Conservation (phyloP, 2,113 vertebrate genomes). For the Paramisgurnus dabryanus region DNA sequence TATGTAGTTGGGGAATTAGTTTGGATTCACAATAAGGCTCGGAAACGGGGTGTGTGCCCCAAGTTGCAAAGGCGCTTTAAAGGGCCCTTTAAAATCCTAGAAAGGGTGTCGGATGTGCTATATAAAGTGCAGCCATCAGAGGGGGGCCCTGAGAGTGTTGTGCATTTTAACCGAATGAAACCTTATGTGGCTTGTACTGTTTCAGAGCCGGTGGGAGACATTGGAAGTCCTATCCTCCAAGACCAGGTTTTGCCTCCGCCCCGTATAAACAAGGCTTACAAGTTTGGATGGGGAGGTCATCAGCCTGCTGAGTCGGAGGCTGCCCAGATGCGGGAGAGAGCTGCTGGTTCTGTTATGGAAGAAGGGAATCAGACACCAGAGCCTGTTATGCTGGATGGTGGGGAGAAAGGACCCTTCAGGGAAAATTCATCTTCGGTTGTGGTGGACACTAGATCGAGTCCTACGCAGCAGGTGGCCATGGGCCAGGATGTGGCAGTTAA, state of each 20-base stretch:
- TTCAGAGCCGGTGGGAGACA: not conserved
- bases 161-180: not conserved
- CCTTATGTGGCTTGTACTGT: not conserved
- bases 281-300: not conserved
- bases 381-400: not conserved
- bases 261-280: not conserved
- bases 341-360: not conserved
- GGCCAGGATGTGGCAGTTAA: not conserved
- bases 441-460: not conserved
- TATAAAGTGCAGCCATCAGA: too few species aligned
- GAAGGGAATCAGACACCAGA: not conserved
- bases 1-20: not conserved
- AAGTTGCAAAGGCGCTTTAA: not conserved
- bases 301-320: not conserved
- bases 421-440: not conserved
- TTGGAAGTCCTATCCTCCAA: too few species aligned
- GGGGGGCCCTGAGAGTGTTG: too few species aligned
- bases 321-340: not conserved
- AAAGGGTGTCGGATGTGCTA: too few species aligned
- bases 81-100: not conserved
- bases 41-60: not conserved
- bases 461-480: not conserved
- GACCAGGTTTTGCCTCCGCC: not conserved
- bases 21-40: not conserved
- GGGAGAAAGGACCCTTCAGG: not conserved